Evolutionary conservation across 2,797 vertebrate species (phyloP).

Genomic region (Chaenodraco wilsoni): DNA sequence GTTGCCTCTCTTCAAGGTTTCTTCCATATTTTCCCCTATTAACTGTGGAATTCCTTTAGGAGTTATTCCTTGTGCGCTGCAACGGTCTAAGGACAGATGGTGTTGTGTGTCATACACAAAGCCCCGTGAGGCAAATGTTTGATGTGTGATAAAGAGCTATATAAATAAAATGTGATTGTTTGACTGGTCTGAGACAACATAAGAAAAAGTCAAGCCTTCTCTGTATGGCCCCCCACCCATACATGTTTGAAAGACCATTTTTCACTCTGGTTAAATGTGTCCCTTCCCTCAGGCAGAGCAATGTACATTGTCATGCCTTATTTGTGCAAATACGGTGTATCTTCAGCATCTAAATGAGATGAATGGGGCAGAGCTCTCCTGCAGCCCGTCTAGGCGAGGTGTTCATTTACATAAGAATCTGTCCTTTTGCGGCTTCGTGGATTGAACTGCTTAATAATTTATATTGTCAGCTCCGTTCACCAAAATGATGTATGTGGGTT

Average conservation of each 20-base stretch:
- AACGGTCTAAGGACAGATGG: no score
- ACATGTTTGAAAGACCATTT: neutral
- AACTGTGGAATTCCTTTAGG: no score
- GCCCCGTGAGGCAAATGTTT: no score
- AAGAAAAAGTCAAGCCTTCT: neutral
- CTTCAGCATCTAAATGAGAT: slow-evolving; percentile 20
- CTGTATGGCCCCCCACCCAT: neutral
- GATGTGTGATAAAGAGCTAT: no score
- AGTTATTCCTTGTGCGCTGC: no score
- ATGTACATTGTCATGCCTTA: slow-evolving; percentile 5
- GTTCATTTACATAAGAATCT: slow-evolving; percentile 29
- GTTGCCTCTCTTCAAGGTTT: no score
- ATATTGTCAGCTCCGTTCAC: slow-evolving; percentile 1
- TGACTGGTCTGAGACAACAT: neutral
- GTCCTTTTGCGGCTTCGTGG: slow-evolving; percentile 24
- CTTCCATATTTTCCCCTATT: no score
- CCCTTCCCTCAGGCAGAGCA: slow-evolving; percentile 7
- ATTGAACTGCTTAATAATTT: slow-evolving; percentile 26
- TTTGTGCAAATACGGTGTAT: slow-evolving; percentile 25
- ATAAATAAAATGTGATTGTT: no score
- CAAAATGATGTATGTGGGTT: slow-evolving; percentile 18
- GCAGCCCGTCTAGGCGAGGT: neutral
- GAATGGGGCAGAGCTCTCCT: neutral
- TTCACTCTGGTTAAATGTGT: neutral
- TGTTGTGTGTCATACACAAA: no score